Conservation (phyloP, 2,113 vertebrate genomes). For the Acrocephalus kingi region DNA sequence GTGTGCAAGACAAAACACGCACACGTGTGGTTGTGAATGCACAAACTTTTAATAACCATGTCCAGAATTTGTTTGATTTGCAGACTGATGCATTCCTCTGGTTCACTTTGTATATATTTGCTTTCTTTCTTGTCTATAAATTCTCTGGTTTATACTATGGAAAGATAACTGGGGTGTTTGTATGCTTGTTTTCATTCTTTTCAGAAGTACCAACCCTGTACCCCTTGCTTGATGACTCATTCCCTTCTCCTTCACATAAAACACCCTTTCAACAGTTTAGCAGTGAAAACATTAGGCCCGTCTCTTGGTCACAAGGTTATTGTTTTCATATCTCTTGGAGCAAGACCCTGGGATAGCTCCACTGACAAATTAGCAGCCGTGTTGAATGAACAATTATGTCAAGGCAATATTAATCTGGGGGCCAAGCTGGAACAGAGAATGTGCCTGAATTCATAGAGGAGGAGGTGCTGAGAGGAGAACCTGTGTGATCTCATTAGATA, state of each 20-base stretch:
- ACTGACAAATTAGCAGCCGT: constrained; percentile 56
- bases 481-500: constrained; percentile 50
- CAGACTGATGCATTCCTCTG: background rate
- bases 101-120: background rate
- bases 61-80: background rate
- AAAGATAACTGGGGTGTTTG: background rate
- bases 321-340: constrained; percentile 70
- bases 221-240: constrained; percentile 11
- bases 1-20: background rate
- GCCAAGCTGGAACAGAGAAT: background rate
- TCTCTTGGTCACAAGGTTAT: constrained; percentile 60
- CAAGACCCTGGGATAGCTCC: constrained; percentile 53
- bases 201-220: background rate
- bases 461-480: constrained; percentile 48
- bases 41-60: background rate
- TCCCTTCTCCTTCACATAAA: constrained; percentile 53
- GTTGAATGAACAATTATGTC: constrained; percentile 63
- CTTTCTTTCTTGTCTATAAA: background rate
- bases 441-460: constrained; percentile 46
- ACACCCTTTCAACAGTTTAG: constrained; percentile 61
- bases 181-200: background rate
- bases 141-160: background rate
- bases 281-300: constrained; percentile 42
- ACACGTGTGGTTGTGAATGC: background rate
- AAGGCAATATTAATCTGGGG: constrained; percentile 54